Conservation (phyloP, 2,113 vertebrate genomes). For the Conger conger region DNA sequence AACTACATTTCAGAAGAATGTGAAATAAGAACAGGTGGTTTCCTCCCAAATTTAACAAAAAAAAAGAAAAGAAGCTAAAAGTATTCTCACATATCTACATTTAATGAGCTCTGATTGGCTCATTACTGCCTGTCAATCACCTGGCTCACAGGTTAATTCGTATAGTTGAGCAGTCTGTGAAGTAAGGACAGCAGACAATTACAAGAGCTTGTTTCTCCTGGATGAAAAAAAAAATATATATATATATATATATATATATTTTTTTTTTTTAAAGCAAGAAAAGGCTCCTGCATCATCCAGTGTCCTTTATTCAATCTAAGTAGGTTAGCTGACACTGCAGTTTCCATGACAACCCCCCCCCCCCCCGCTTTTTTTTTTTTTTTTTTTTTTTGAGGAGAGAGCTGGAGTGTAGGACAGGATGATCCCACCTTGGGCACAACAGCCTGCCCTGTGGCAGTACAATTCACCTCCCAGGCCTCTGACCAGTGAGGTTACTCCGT, state of each 20-base stretch:
- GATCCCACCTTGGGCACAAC: background rate
- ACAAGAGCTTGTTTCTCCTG: background rate
- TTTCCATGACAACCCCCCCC: background rate
- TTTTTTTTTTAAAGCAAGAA: background rate
- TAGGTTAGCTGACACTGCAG: background rate
- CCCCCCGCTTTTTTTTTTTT: background rate
- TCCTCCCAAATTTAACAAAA: background rate
- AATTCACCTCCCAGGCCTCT: background rate
- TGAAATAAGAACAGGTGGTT: background rate
- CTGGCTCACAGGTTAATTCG: background rate
- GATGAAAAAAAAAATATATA: background rate
- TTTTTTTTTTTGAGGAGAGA: background rate
- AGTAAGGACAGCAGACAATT: background rate
- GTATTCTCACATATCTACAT: background rate
- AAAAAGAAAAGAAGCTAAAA: background rate
- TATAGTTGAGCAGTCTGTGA: background rate
- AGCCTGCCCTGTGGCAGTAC: background rate
- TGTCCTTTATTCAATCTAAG: background rate
- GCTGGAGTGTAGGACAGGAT: background rate
- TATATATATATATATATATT: no score
- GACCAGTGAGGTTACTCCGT: background rate
- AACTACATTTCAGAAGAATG: no score
- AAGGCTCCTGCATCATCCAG: background rate
- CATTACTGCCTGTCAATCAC: background rate
- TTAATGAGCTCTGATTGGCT: background rate